These are phyloP conservation scores for Ochropacha duplaris DNA, from an alignment of 2,888 invertebrate genomes.

Conservation along the genomic window DNA sequence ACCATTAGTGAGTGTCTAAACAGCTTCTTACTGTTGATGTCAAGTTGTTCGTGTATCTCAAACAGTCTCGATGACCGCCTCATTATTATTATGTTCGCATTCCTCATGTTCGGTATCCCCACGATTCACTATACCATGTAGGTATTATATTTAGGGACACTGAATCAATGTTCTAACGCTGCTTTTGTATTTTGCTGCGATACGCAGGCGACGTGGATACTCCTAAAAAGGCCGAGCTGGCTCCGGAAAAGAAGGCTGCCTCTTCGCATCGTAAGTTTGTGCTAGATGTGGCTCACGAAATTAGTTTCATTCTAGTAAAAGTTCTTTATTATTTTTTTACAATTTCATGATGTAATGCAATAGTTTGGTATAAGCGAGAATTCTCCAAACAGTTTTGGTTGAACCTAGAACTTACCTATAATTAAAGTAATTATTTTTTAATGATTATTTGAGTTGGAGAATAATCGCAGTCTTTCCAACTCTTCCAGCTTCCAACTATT, in stretches of 20 bases:
- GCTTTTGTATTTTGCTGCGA: constrained; percentile 80
- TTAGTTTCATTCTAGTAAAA: constrained; percentile 36
- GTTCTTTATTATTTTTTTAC: constrained; percentile 20
- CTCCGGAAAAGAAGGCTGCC: constrained; percentile 76
- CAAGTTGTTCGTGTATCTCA: background rate
- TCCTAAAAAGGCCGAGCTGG: constrained; percentile 78
- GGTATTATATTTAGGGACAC: constrained; percentile 22
- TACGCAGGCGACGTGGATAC: constrained; percentile 80
- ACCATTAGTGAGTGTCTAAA: constrained; percentile 75
- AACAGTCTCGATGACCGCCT: background rate
- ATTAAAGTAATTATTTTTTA: constrained; percentile 8
- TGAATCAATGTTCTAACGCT: constrained; percentile 76
- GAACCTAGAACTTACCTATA: background rate
- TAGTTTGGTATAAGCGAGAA: constrained; percentile 33
- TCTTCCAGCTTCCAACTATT: constrained; percentile 24
- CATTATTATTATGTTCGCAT: background rate
- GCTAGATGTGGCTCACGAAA: constrained; percentile 73
- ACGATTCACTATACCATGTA: constrained; percentile 13
- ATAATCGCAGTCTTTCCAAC: constrained; percentile 32
- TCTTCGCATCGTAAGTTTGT: constrained; percentile 76
- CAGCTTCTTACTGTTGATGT: constrained; percentile 9
- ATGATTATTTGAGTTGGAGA: constrained; percentile 28
- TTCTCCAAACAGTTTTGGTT: constrained; percentile 29
- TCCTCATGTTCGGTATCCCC: constrained; percentile 7
- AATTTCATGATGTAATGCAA: constrained; percentile 22